A percentile compares a stretch with the other conserved stretches of the same genome.
These are phyloP conservation scores for Emesis furor DNA, from an alignment of 2,888 invertebrate genomes.

Conservation along the genomic window DNA sequence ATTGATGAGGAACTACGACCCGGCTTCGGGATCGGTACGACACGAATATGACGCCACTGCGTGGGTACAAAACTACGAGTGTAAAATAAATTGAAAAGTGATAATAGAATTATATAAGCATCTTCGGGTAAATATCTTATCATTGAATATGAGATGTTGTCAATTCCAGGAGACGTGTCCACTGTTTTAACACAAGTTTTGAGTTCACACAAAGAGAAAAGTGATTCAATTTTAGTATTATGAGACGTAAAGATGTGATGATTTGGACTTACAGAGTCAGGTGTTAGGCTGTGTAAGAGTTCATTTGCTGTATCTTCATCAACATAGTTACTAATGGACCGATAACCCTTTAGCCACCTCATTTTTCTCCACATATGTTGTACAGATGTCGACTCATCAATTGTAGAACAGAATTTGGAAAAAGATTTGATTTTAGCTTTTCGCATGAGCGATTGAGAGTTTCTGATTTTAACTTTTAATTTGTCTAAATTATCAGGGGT, in stretches of 20 bases:
- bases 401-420: constrained; percentile 15
- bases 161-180: constrained; percentile 30
- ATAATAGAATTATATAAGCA: neutral
- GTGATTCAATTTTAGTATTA: constrained; percentile 16
- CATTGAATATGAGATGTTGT: constrained; percentile 40
- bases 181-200: constrained; percentile 29
- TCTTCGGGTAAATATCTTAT: constrained; percentile 23
- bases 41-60: constrained; percentile 16
- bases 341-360: constrained; percentile 32
- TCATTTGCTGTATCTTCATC: constrained; percentile 16
- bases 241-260: constrained; percentile 25
- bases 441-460: constrained; percentile 15
- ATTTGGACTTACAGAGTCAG: constrained; percentile 32
- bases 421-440: neutral
- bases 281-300: constrained; percentile 30
- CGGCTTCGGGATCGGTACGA: constrained; percentile 28
- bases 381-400: constrained; percentile 23
- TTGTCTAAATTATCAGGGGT: constrained; percentile 14
- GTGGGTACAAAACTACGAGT: neutral
- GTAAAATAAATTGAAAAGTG: neutral
- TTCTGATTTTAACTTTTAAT: constrained; percentile 14
- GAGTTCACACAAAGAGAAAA: constrained; percentile 25
- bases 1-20: neutral
- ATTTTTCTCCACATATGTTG: constrained; percentile 34
- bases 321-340: neutral